phyloP scores from a whole-genome alignment of 2,888 invertebrate genomes.

The Neelides folsomi region DNA sequence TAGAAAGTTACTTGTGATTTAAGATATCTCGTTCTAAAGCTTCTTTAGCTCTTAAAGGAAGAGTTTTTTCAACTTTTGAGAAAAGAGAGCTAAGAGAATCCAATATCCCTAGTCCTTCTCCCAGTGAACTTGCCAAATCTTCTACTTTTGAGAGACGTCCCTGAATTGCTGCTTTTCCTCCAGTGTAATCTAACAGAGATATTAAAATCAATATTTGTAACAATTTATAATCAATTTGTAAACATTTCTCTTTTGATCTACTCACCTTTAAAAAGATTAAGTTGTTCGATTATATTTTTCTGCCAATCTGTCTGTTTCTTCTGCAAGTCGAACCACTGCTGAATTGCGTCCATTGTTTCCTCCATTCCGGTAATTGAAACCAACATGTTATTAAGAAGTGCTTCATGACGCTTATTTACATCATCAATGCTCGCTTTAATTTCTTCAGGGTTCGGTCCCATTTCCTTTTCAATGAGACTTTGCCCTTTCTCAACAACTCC shows the following conservation, averaged over 20 bases:
- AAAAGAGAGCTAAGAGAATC: conserved; percentile 61
- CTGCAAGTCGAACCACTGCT: conserved; percentile 72
- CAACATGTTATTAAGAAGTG: conserved; percentile 52
- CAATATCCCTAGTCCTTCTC: conserved; percentile 63
- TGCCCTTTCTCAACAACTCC: conserved; percentile 78
- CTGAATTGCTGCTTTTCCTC: conserved; percentile 73
- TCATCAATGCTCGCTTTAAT: conserved; percentile 56
- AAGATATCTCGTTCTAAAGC: conserved; percentile 67
- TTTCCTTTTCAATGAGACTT: conserved; percentile 48
- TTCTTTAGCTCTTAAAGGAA: conserved; percentile 72
- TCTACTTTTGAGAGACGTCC: conserved; percentile 63
- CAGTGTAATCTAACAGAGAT: conserved; percentile 53
- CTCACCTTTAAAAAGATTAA: conserved; percentile 58
- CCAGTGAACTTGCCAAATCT: conserved; percentile 63
- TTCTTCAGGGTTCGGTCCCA: conserved; percentile 45
- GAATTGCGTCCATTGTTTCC: conserved; percentile 61
- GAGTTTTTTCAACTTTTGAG: conserved; percentile 47
- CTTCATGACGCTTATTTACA: conserved; percentile 62
- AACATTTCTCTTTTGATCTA: no score
- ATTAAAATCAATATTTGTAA: background rate
- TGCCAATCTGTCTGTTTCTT: conserved; percentile 79
- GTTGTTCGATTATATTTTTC: conserved; percentile 76
- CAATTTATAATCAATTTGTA: no score
- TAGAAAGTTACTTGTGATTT: conserved; percentile 46
- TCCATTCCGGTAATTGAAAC: conserved; percentile 59